Base-by-base conservation (phyloP, 2,797 vertebrate species). In the Dallia pectoralis region DNA sequence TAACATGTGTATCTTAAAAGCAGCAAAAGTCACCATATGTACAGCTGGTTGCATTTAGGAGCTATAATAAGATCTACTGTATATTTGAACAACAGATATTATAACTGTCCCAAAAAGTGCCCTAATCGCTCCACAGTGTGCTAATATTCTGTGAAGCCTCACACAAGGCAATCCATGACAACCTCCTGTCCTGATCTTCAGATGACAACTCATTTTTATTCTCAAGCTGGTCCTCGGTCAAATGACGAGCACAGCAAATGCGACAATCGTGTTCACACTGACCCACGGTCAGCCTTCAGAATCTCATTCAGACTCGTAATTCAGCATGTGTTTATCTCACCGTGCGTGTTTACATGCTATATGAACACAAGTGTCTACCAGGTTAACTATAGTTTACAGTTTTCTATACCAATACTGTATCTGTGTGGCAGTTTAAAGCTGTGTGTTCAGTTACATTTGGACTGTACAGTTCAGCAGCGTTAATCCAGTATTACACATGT, bases 381-480 rank as follows among this genome's bases (percentile, higher is more conserved):
- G 73, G 84, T 88, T 82, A 85, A 89, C 90, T 92, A 91, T 92
- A 90, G 91, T 92, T 90, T 91, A 79, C 86, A 90, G 90, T 89
- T 89, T 85, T 91, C 87, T 86, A 90, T 69, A 79, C 76, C 86
- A 87, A 86, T 82, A 89, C 86, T 90, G 87, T 89, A 79, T 88
- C 81, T 73, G 80, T 80, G 88, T 92, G 90, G 91, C 91, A 91
- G 90, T 90, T 90, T 70, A 83, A 90, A 90, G 90, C 91, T 92
- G 86, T 89, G 74, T 82, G 83, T 79, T 80, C 85, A 77, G 76
- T 84, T 82, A 81, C 85, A 86, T 86, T 53, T 62, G 64, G 49
- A 88, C 40, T 70, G 40, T 19, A 71, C 84, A 87, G 81, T 86
- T 84, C 84, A 91, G 89, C 90, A 91, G 89, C 88, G 86, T 83